Evolutionary conservation across 2,797 vertebrate species (phyloP), one percentile per base, ranked within the genome.

Genomic region (Tangara arthus): DNA sequence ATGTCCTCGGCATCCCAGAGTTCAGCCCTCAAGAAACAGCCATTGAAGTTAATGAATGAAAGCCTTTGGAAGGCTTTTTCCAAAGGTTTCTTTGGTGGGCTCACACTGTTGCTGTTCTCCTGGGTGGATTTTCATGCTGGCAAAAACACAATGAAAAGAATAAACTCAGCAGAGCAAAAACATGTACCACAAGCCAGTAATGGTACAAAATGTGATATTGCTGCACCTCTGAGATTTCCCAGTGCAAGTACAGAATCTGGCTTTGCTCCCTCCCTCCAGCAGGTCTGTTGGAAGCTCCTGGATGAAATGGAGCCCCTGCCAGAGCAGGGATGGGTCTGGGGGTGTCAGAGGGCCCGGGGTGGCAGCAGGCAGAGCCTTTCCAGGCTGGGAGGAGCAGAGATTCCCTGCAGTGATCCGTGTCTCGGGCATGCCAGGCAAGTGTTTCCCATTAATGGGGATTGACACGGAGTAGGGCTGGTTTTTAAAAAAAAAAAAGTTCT

Each of bases 381-480:
- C 53, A 19, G 1, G 39, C 37, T 32, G 3, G 11, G 55, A 28
- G 46, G 24, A 5, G 21, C 46, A 4, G 52, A 39, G 56, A 21
- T 22, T 18, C 49, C 66, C 47, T 1, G 3, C 61, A 30, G 21
- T 3, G 2, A 22, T 26, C 32, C 5, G 0, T 2, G 4, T 9
- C 52, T 23, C 32, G 11, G 1, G 35, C 55, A 12, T 78, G 26
- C 23, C 12, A 91, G 87, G 50, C 64, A 64, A 92, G 87, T 46
- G 77, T 63, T 96, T 76, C 96, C 91, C 95, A 2, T 90, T 96
- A 93, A 94, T 95, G 96, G 96, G 94, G 97, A 96, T 82, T 98
- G 98, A 97, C 98, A 97, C 96, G 95, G 95, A 98, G 97, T 70
- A 86, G 94, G 93, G 35, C 32, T 80, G 44, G 55, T 93, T 95